Percentiles rank a stretch among this genome's conserved stretches.
Conservation (phyloP, 1,140 invertebrate species). For the Littorina saxatilis region DNA sequence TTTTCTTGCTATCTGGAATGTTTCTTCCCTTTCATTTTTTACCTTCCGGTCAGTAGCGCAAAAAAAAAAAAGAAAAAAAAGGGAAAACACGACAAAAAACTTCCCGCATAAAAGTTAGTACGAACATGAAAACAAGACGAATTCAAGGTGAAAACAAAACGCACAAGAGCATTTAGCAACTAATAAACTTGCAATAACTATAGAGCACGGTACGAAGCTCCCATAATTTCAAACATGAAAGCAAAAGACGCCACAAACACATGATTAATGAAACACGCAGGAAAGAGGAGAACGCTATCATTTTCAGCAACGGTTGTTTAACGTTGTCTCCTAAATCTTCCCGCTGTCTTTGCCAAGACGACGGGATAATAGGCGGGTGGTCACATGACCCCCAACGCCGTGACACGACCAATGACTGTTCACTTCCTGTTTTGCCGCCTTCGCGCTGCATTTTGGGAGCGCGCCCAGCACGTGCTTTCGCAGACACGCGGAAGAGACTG, state of each 20-base stretch:
- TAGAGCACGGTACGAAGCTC: no score
- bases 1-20: no score
- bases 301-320: constrained; percentile 25
- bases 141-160: no score
- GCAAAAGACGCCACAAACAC: neutral
- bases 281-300: constrained; percentile 35
- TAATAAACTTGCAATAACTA: no score
- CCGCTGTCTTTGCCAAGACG: constrained; percentile 25
- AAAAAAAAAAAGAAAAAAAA: no score
- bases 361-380: constrained; percentile 34
- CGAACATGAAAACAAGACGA: no score
- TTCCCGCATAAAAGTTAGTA: no score
- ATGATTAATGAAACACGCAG: constrained; percentile 18
- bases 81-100: no score
- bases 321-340: constrained; percentile 37
- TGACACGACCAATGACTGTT: constrained; percentile 40
- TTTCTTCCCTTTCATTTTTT: no score
- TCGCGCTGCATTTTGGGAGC: constrained; percentile 31
- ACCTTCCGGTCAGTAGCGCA: no score
- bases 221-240: no score
- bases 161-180: no score
- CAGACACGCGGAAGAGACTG: constrained; percentile 31
- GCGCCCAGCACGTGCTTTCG: constrained; percentile 27
- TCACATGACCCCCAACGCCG: constrained; percentile 39
- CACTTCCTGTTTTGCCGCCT: constrained; percentile 36